Evolutionary conservation across 1,140 invertebrate genomes (phyloP), one percentile per base, ranked within the genome.

Genomic region (Atta texana): DNA sequence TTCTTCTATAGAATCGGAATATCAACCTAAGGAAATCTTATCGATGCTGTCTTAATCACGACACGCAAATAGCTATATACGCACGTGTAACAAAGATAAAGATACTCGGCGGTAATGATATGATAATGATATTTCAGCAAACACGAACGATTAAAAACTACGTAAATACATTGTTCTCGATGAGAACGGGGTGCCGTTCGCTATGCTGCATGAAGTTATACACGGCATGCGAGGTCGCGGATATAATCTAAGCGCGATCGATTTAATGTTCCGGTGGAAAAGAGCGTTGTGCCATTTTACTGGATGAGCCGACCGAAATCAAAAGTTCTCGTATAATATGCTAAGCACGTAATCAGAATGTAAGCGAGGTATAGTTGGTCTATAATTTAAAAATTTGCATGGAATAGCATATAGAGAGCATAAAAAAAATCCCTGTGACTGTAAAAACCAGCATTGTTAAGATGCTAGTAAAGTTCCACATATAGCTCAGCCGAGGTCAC

Each of bases 171-270:
- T 74, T 57, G 49, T 61, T n/a, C 18, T 34, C 80, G 69, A 61
- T 76, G 55, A 78, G 64, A 78, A 66, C 18, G 34, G 57, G 49
- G 12, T 68, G 39, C 53, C 49, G 39, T 49, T 86, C 63, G 57
- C 64, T 34, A 16, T 51, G n/a, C 24, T 24, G 24, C 21, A 72
- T 31, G 61, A 77, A 85, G 71, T 49, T 76, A 77, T 78, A 85
- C 63, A 59, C 21, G 85, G 80, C 85, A 90, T 61, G 89, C 88
- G 85, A 89, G 88, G 89, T 89, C 88, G 71, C 71, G 69, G 72
- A 71, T 90, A 85, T 89, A 88, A 90, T 91, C 89, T 64, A 88
- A 75, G 28, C 59, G 63, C 89, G 89, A 91, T 91, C 89, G 89
- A 90, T 69, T 69, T 69, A 69, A 51, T 90, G 86, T 81, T 59